Evolutionary conservation across 2,888 invertebrate genomes (phyloP).

Genomic region (Acanthacorydalis orientalis): DNA sequence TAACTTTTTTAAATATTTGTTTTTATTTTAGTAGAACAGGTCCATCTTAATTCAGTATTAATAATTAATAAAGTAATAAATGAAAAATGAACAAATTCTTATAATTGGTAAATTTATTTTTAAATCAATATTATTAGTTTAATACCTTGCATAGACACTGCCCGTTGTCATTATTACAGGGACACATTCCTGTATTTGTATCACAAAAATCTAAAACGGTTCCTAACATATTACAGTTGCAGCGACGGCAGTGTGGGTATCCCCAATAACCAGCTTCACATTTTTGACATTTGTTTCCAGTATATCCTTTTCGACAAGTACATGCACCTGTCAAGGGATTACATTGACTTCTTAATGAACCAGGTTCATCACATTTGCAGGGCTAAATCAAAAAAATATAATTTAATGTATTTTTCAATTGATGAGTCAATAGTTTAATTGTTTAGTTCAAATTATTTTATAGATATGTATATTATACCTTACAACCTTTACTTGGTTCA

Average conservation of each 20-base stretch:
- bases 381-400: conserved; percentile 19
- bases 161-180: conserved; percentile 56
- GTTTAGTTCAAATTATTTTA: not conserved
- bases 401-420: not conserved
- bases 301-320: conserved; percentile 55
- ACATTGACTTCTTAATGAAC: conserved; percentile 52
- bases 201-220: conserved; percentile 32
- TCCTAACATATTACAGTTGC: conserved; percentile 66
- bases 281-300: conserved; percentile 58
- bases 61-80: no score
- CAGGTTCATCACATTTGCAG: conserved; percentile 57
- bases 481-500: conserved; percentile 63
- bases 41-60: no score
- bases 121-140: not conserved
- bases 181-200: conserved; percentile 36
- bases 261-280: conserved; percentile 81
- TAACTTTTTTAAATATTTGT: no score
- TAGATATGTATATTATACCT: conserved; percentile 24
- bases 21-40: no score
- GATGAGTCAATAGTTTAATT: not conserved
- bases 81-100: no score
- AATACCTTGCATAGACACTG: conserved; percentile 79
- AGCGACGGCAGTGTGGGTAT: conserved; percentile 72
- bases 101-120: no score
- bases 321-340: conserved; percentile 53